Percentiles rank a stretch among this genome's conserved stretches.
phyloP scores from a whole-genome alignment of 2,113 vertebrate genomes.

The Nerophis ophidion region DNA sequence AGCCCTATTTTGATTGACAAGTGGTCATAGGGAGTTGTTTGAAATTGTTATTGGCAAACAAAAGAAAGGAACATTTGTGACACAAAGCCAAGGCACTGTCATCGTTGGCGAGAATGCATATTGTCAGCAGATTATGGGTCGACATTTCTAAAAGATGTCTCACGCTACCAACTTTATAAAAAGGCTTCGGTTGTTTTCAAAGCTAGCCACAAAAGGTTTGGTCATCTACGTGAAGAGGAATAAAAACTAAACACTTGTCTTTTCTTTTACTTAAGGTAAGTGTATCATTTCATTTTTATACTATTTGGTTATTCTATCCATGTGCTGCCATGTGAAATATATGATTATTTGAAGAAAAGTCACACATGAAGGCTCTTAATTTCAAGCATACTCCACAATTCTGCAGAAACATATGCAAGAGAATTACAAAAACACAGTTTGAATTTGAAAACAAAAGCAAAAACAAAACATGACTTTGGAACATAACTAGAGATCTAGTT shows the following conservation, averaged over 20 bases:
- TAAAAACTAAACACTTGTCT: background rate
- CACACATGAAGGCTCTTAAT: no score
- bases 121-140: background rate
- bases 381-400: no score
- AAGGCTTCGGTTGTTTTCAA: background rate
- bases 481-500: no score
- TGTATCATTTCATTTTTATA: no score
- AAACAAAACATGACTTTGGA: no score
- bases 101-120: background rate
- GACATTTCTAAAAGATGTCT: constrained; percentile 3
- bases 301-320: no score
- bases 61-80: background rate
- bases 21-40: background rate
- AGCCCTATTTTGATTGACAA: background rate
- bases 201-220: background rate
- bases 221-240: background rate
- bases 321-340: no score
- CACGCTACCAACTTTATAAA: background rate
- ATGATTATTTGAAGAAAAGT: no score
- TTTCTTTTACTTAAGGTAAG: background rate
- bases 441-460: no score
- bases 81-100: background rate
- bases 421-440: no score
- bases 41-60: background rate
- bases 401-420: no score